Evolutionary conservation across 2,797 vertebrate species (phyloP).

Genomic region (Aldrovandia affinis): DNA sequence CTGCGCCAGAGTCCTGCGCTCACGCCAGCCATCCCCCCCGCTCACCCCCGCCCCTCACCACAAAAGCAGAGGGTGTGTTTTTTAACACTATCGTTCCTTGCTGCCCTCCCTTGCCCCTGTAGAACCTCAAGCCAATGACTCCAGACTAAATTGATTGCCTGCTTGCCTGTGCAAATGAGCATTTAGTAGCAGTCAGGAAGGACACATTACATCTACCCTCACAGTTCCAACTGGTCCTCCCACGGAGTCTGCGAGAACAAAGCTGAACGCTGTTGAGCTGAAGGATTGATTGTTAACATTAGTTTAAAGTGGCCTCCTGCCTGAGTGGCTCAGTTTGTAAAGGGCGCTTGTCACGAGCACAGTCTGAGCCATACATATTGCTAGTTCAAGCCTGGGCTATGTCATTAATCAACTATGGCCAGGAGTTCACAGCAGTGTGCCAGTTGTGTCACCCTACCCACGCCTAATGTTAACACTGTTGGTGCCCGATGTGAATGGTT

Average conservation of each 20-base stretch:
- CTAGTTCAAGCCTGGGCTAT: neutral
- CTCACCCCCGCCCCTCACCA: neutral
- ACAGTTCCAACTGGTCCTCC: neutral
- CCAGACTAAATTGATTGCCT: neutral
- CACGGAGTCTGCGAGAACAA: neutral
- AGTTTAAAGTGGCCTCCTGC: neutral
- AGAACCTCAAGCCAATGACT: neutral
- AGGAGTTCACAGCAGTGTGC: neutral
- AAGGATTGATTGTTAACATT: neutral
- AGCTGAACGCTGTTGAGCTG: neutral
- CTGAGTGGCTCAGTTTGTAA: neutral
- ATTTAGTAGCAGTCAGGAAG: neutral
- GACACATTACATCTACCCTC: neutral
- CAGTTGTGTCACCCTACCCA: neutral
- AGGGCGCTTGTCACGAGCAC: neutral
- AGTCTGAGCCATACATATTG: neutral
- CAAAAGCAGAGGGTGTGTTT: conserved; percentile 11
- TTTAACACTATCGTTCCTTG: neutral
- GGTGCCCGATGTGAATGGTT: neutral
- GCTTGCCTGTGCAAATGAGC: neutral
- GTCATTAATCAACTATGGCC: neutral
- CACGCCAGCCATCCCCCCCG: conserved; percentile 13
- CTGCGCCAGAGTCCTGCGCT: conserved; percentile 18
- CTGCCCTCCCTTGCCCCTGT: neutral
- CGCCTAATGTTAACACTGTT: neutral